Evolutionary conservation across 2,888 invertebrate species (phyloP).

Genomic region (Rhodophaea formosa): DNA sequence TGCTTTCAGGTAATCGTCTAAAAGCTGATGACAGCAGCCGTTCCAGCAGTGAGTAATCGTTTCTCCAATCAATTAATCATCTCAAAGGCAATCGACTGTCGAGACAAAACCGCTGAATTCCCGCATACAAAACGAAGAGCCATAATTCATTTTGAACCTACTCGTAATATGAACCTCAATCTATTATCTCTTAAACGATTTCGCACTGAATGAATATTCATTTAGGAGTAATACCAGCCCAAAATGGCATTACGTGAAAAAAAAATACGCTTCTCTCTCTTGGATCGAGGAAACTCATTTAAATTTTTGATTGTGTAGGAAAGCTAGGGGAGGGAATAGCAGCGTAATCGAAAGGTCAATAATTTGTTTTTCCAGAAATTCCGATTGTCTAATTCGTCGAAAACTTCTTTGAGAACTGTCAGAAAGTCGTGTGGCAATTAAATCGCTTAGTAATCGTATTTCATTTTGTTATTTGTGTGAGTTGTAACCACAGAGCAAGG

Average conservation of each 20-base stretch:
- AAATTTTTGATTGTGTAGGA: conserved; percentile 75
- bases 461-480: not conserved
- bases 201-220: conserved; percentile 78
- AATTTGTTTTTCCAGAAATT: conserved; percentile 47
- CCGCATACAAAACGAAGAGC: conserved; percentile 58
- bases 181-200: conserved; percentile 78
- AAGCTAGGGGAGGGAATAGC: conserved; percentile 52
- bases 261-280: conserved; percentile 56
- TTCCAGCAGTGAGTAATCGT: conserved; percentile 32
- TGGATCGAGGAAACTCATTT: conserved; percentile 69
- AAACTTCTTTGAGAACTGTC: conserved; percentile 26
- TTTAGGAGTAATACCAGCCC: conserved; percentile 72
- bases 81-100: conserved; percentile 36
- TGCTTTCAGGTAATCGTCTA: conserved; percentile 36
- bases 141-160: conserved; percentile 68
- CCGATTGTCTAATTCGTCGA: conserved; percentile 36
- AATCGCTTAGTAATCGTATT: not conserved
- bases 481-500: no score
- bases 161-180: conserved; percentile 76
- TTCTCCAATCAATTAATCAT: conserved; percentile 50
- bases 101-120: conserved; percentile 46
- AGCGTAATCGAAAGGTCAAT: conserved; percentile 57
- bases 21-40: conserved; percentile 18
- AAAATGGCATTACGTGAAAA: conserved; percentile 70
- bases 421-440: conserved; percentile 26